Percentiles rank a stretch among this genome's conserved stretches.
These are phyloP conservation scores for Pantelozetes paolii DNA, from an alignment of 2,888 invertebrate species.

Conservation along the genomic window DNA sequence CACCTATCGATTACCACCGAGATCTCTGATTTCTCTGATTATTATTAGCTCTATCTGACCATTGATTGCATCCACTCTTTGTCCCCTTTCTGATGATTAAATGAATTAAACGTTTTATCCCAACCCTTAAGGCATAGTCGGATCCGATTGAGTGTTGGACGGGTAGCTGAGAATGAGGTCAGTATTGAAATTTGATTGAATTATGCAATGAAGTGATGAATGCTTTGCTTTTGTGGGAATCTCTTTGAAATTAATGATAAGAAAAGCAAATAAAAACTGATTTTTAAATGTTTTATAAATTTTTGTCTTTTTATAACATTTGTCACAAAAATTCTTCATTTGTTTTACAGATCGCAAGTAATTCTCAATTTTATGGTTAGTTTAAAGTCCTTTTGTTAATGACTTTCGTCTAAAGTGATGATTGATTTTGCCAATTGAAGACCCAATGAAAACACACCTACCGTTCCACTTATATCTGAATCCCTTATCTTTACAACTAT, in stretches of 20 bases:
- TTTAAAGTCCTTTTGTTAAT: not conserved
- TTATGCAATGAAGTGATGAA: not conserved
- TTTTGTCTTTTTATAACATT: not conserved
- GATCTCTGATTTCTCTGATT: conserved; percentile 33
- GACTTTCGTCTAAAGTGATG: not conserved
- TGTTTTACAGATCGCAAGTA: not conserved
- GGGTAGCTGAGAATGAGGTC: no score
- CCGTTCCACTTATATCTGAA: not conserved
- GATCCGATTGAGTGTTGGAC: not conserved
- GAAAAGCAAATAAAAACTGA: not conserved
- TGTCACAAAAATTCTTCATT: not conserved
- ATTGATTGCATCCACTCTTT: not conserved
- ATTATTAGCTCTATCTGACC: conserved; percentile 35
- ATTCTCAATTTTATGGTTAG: not conserved
- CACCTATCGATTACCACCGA: conserved; percentile 15
- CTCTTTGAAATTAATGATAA: conserved; percentile 22
- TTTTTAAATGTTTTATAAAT: no score
- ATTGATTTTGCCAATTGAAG: conserved; percentile 33
- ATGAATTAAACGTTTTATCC: not conserved
- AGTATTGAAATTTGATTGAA: not conserved
- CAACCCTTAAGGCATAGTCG: no score
- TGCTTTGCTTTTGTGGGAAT: conserved; percentile 23
- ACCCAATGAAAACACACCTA: not conserved
- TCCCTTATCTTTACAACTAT: not conserved
- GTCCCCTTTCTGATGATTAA: not conserved